These are phyloP conservation scores for Monochamus saltuarius DNA, from an alignment of 1,140 invertebrate genomes.

Conservation along the genomic window DNA sequence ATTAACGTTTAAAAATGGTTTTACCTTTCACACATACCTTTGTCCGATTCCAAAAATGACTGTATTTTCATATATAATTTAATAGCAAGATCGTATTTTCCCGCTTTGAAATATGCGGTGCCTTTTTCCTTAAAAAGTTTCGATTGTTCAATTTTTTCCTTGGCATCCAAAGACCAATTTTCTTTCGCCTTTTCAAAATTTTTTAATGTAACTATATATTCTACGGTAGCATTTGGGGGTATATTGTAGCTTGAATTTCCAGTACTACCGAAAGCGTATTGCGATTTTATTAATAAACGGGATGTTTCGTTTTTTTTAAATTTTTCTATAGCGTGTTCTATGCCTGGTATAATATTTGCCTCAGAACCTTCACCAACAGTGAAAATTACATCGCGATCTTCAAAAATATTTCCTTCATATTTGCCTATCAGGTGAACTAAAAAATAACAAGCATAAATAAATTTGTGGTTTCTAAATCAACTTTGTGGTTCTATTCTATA, in stretches of 20 bases:
- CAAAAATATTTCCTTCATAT: conserved; percentile 67
- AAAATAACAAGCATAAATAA: conserved; percentile 14
- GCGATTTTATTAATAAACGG: conserved; percentile 70
- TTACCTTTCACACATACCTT: conserved; percentile 34
- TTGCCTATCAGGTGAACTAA: conserved; percentile 79
- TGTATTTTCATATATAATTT: conserved; percentile 84
- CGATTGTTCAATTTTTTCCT: conserved; percentile 79
- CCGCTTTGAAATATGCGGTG: conserved; percentile 84
- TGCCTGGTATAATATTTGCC: conserved; percentile 72
- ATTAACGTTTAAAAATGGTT: neutral
- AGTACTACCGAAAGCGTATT: conserved; percentile 77
- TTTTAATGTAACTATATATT: conserved; percentile 79
- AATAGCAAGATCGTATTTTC: conserved; percentile 76
- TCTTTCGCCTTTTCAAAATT: conserved; percentile 82
- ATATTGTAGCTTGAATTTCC: conserved; percentile 67
- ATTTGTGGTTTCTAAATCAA: too few species aligned
- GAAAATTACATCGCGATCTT: conserved; percentile 80
- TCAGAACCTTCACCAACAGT: conserved; percentile 83
- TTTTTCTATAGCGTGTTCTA: conserved; percentile 82
- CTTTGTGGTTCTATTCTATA: too few species aligned
- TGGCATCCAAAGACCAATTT: conserved; percentile 76
- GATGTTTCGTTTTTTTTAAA: conserved; percentile 85
- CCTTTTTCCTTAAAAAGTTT: conserved; percentile 88
- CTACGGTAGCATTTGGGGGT: conserved; percentile 75
- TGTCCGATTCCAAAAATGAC: conserved; percentile 42